Evolutionary conservation across 2,113 vertebrate species (phyloP), one percentile per base, ranked within the genome.

Genomic region (Hyaena hyaena): DNA sequence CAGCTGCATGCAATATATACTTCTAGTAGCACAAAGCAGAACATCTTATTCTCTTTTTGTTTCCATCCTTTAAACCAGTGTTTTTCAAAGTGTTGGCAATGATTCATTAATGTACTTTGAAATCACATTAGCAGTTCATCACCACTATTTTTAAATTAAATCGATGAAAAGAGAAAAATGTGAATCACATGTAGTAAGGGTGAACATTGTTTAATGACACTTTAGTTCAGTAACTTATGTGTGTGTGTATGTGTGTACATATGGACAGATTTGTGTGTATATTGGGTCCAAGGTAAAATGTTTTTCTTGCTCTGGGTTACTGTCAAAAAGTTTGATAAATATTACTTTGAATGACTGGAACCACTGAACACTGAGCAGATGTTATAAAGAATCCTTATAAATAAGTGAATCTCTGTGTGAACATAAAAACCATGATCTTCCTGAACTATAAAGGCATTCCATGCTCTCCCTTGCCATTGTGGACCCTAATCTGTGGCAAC

Each of bases 101-200:
- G 28, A 94, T 65, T 91, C 58, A 45, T 77, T 93, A 90, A 89
- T 58, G 26, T 81, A 87, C 17, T 93, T 1, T 90, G 53, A 94
- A 96, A 96, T 95, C n/a, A 53, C 4, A 71, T 88, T 55, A 96
- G 28, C 92, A 92, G 61, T 58, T 86, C 31, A 79, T 77, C 61
- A 79, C 43, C 4, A 79, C 21, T 58, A 28, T 86, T 95, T 96
- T 96, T 93, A 82, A 93, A 83, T 87, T 10, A 98, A 95, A 93
- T 53, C 35, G 4, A 85, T 88, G 48, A 89, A 96, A 85, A 84
- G 4, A 95, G 74, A 90, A 83, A 96, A 82, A 86, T 73, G 21
- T 81, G 26, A 90, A 45, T 83, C 16, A 71, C 12, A 45, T 88
- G 12, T 66, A 68, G 17, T 82, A 88, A 79, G 10, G 79, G 7